Base-by-base conservation (phyloP, 2,888 invertebrate species). In the Antitype chi region DNA sequence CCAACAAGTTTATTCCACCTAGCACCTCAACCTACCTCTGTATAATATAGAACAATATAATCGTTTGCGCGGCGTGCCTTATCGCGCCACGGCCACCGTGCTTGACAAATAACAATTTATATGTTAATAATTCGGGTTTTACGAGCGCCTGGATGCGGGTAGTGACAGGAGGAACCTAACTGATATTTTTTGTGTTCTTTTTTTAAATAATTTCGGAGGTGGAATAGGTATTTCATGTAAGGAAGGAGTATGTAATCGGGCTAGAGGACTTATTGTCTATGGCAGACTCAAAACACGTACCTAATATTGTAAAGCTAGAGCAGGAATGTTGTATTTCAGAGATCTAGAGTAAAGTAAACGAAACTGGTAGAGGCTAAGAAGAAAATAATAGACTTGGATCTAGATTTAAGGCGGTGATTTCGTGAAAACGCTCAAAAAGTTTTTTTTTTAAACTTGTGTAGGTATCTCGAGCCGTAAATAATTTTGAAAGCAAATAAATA, bases 81-180 rank as follows among this genome's bases (percentile, higher is more conserved):
- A 82, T 85, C 80, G 78, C 84, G 72, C 52, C 57, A 63, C 76
- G 78, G 74, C 78, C 77, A 75, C 85, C 85, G 86, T 85, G 84
- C 87, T 88, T 83, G 81, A 88, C 92, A 92, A 92, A 92, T 89
- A 91, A 77, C 92, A 91, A 94, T 94, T 93, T 94, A 89, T 94
- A 94, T 94, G 94, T 91, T 93, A 94, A 94, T 94, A 90, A 85
- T 86, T 85, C 83, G 80, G 85, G 88, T 87, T 88, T 88, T 88
- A 88, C 85, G 88, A 89, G 60, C 82, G 78, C 53, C 77, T 76
- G 78, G 69, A 84, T 81, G 64, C 82, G 78, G 75, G 67, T 79
- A 82, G 75, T 85, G 87, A 85, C 87, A 84, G 74, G 83, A 85
- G 76, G 77, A 78, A 84, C 85, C 70, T 70, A 80, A 78, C 76